Evolutionary conservation across 1,140 invertebrate genomes (phyloP).

Genomic region (Trichonephila clavata): DNA sequence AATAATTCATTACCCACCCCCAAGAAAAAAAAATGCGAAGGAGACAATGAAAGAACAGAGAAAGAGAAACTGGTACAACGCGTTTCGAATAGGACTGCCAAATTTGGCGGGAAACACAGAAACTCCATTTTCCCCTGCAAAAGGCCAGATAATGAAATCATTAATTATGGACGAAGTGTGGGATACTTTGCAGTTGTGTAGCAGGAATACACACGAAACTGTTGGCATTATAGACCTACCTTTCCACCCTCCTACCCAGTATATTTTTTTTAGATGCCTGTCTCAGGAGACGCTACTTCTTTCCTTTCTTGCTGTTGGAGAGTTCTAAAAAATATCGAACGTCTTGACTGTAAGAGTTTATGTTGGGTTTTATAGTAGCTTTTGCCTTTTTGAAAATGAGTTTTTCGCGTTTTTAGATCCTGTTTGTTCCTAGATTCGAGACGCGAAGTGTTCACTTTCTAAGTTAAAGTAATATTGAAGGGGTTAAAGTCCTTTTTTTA

Average conservation of each 20-base stretch:
- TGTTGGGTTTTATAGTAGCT: background rate
- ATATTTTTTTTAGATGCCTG: slow-evolving; percentile 36
- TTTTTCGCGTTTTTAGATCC: background rate
- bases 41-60: background rate
- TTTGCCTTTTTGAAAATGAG: background rate
- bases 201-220: background rate
- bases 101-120: slow-evolving; percentile 53
- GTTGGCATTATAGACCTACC: background rate
- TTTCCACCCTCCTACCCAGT: background rate
- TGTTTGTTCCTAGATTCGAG: background rate
- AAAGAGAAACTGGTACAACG: background rate
- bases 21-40: background rate
- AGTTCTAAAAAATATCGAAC: slow-evolving; percentile 34
- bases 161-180: slow-evolving; percentile 63
- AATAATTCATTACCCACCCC: slow-evolving; percentile 47
- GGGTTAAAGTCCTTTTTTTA: too few relatives aligned
- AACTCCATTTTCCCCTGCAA: slow-evolving; percentile 61
- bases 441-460: background rate
- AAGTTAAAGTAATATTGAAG: too few relatives aligned
- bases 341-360: background rate
- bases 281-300: background rate
- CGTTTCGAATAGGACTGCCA: slow-evolving; percentile 15
- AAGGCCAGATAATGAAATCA: slow-evolving; percentile 65
- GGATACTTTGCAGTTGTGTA: slow-evolving; percentile 32
- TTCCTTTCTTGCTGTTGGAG: background rate